A percentile compares a stretch with the other conserved stretches of the same genome.
phyloP scores from a whole-genome alignment of 2,113 vertebrate species.

The Malaclemys terrapin region DNA sequence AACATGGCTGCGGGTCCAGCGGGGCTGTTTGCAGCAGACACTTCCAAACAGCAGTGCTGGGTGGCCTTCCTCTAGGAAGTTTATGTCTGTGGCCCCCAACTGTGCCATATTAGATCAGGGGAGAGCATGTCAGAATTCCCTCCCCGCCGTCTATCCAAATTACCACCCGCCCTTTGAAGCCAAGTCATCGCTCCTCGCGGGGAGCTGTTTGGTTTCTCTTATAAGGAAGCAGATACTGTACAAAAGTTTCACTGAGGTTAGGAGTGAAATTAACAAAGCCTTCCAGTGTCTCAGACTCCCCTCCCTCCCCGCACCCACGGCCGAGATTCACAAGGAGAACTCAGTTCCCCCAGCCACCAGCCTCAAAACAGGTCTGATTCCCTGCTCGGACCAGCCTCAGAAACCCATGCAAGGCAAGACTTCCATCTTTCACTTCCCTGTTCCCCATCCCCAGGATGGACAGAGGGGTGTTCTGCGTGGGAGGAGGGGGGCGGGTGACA shows the following conservation, averaged over 20 bases:
- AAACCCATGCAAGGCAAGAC: neutral
- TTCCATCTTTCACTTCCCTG: neutral
- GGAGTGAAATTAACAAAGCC: neutral
- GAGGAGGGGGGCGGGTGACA: neutral
- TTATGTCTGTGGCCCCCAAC: neutral
- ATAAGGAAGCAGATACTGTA: neutral
- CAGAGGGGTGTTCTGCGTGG: rapidly evolving
- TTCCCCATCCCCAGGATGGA: rapidly evolving
- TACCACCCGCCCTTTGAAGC: neutral
- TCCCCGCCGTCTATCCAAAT: neutral
- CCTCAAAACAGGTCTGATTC: neutral
- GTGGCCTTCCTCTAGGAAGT: neutral
- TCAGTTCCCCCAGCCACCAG: neutral
- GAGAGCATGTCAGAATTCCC: neutral
- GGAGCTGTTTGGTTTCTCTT: neutral
- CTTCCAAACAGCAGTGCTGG: neutral
- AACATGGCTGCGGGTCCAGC: neutral
- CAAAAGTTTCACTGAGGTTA: neutral
- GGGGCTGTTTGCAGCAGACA: rapidly evolving
- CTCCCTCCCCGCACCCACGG: neutral
- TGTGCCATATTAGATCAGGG: neutral
- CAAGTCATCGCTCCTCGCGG: rapidly evolving
- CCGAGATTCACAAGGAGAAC: neutral
- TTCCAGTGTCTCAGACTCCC: neutral
- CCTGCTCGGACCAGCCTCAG: neutral